Base-by-base conservation (phyloP, 2,113 vertebrate species). In the Gadus chalcogrammus region DNA sequence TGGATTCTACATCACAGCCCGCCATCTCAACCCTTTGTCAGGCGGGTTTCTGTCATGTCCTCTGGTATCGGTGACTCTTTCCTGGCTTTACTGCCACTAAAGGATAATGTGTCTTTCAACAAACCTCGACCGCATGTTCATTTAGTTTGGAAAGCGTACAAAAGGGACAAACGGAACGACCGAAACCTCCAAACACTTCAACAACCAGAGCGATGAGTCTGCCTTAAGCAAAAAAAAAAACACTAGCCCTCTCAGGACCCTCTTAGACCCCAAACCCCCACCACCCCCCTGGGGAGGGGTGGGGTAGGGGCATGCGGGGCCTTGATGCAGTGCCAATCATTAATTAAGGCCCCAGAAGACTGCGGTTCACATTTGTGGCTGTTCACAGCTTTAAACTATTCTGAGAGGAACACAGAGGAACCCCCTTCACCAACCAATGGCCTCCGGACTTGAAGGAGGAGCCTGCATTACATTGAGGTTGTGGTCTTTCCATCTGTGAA, bases 1-100 rank as follows among this genome's bases (percentile, higher is more conserved):
- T 22, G 20, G 55, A 61, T 15, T 66, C 69, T 18, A 67, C 65
- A 68, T 77, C 63, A 65, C 31, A 62, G 82, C 71, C 78, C 72
- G 73, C 63, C 17, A 48, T 80, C 74, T 73, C 66, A 59, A 59
- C 38, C 18, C 64, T 70, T 81, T 38, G 81, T 35, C 31, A 5
- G 4, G 74, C 63, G 13, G 64, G 64, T 79, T 72, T 77, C 67
- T 48, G 63, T 82, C 79, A 83, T 75, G 82, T 70, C 78, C 1
- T 1, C 65, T 75, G 48, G 61, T 64, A 27, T 35, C 65, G 16
- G 48, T 66, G 53, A 18, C 62, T 56, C 62, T 76, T 77, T 74
- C 56, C 74, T 71, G n/a, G 8, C 62, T 76, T 77, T 74, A 52
- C 74, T 71, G n/a, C 6, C 60, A 76, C 69, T 71, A 77, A 73